phyloP scores from a whole-genome alignment of 2,113 vertebrate genomes.

The Pitta sordida region DNA sequence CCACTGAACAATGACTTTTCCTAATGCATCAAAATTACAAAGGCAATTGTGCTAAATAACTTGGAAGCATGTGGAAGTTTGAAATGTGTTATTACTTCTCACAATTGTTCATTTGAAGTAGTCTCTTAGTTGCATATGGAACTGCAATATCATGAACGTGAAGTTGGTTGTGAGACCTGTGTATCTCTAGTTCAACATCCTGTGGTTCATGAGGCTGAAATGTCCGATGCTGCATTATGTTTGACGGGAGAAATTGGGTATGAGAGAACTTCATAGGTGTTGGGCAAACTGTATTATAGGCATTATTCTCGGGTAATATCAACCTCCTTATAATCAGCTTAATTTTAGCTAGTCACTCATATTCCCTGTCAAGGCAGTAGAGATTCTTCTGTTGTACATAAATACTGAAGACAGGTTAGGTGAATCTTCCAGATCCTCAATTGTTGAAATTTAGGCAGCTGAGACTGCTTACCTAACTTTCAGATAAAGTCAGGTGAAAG shows the following conservation, averaged over 20 bases:
- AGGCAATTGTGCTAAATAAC: constrained; percentile 49
- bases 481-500: neutral
- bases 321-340: neutral
- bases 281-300: neutral
- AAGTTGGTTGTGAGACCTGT: neutral
- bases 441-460: neutral
- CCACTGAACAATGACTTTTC: constrained; percentile 6
- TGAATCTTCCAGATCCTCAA: neutral
- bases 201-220: neutral
- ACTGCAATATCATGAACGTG: neutral
- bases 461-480: neutral
- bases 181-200: neutral
- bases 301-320: neutral
- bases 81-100: constrained; percentile 41
- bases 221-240: neutral
- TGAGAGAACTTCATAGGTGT: neutral
- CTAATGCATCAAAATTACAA: constrained; percentile 59
- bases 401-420: neutral
- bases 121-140: neutral
- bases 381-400: neutral
- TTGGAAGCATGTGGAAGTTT: constrained; percentile 52
- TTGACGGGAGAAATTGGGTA: neutral
- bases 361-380: neutral
- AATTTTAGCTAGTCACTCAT: neutral
- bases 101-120: constrained; percentile 42